Base-by-base conservation (phyloP, 2,888 invertebrate genomes). In the Leucoma salicis region DNA sequence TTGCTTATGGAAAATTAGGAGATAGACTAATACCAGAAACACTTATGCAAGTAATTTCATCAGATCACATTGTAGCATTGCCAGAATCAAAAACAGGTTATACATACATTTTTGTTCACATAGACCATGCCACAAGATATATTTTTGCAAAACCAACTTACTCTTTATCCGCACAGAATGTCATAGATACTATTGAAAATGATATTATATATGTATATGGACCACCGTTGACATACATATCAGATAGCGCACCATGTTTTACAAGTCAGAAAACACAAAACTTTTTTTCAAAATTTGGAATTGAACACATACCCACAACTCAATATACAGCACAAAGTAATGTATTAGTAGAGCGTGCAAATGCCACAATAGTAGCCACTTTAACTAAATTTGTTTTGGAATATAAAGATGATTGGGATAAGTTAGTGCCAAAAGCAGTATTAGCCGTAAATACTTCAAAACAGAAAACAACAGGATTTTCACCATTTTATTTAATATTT, bases 121-220 rank as follows among this genome's bases (percentile, higher is more conserved):
- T 47, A 14, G 47, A 47, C 31, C 49, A 49, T 32, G 45, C 42
- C 7, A 49, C 49, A 14, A 42, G 39, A 31, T 40, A 45, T 24
- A 12, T 45, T 8, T 29, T 45, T 10, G 49, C 44, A 16, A 49
- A 45, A 29, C 42, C 42, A 3, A 33, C 33, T 28, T 39, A 33
- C 7, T 14, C 32, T 14, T 13, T 40, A 7, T 40, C 40, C 21
- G 39, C 46, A 15, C 31, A 46, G 14, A 32, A 39, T 14, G 35
- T 42, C 8, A 27, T 39, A 11, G 28, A 46, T 3, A 46, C 46
- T 3, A 38, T 46, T 12, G 43, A 47, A 31, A 37, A 47, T 14
- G 47, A 47, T 16, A 34, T 40, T 2, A 42, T 42, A 18, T 47
- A 28, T 31, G 21, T 14, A 16, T 40, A 38, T 38, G 43, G 42